Evolutionary conservation across 2,797 vertebrate species (phyloP), one percentile per base, ranked within the genome.

Genomic region (Iguana delicatissima): DNA sequence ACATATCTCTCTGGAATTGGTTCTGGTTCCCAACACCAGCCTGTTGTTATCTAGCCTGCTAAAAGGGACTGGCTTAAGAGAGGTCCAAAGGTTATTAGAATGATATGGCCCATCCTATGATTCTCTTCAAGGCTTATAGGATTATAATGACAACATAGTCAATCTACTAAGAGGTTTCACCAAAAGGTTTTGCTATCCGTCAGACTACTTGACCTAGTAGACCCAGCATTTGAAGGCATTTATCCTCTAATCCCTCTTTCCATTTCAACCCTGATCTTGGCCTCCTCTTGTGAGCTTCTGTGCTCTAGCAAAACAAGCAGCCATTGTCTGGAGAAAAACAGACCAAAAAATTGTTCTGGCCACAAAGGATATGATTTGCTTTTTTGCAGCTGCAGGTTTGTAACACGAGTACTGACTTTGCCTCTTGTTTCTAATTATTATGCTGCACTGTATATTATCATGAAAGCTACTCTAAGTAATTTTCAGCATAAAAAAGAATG

Each of bases 351-450:
- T 62, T 87, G 64, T 87, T 87, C 46, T 90, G 80, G 14, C 59
- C 86, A 84, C 62, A 79, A 79, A 72, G 62, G 79, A 82, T 82
- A 87, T 82, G 42, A 90, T 76, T 86, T 74, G 38, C 83, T 64
- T 87, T 52, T 82, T 7, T 87, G 55, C 69, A 90, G 85, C 85
- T 86, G 52, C 67, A 86, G 55, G 38, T 82, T 64, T 76, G 69
- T 87, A 89, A 67, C 69, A 83, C 35, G 26, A 89, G 29, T 77
- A 77, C 46, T 77, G 69, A 83, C 42, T 50, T 76, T 92, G 42
- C 42, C 35, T 92, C 59, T 81, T 79, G 62, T 76, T n/a, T 89
- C 12, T 3, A 6, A 87, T 94, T 92, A 91, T 84, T 94, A 6
- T 74, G 87, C 90, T 93, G 52, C 52, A 80, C 24, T 74, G 26